These are phyloP conservation scores for Tenthredo livida DNA, from an alignment of 2,888 invertebrate genomes.

Conservation along the genomic window DNA sequence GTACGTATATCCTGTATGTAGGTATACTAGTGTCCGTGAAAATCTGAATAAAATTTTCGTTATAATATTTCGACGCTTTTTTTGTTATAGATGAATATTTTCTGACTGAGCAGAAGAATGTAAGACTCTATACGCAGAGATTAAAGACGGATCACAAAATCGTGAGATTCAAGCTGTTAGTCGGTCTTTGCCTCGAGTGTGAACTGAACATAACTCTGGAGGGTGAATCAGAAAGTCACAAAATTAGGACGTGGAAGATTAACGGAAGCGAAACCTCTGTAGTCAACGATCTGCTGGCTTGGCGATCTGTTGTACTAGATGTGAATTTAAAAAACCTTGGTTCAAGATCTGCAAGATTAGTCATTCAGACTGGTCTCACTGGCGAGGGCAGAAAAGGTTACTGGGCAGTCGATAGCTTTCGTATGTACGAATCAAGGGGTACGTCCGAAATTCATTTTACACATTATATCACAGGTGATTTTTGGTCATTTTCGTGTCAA, in stretches of 20 bases:
- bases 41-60: background rate
- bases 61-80: background rate
- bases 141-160: conserved; percentile 18
- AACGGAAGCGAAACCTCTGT: background rate
- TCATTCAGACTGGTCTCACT: conserved; percentile 54
- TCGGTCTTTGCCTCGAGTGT: conserved; percentile 65
- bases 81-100: conserved; percentile 61
- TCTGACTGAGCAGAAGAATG: conserved; percentile 45
- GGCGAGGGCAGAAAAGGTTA: background rate
- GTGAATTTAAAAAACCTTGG: background rate
- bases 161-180: conserved; percentile 62
- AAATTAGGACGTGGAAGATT: conserved; percentile 10
- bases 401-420: conserved; percentile 65
- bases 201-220: conserved; percentile 56
- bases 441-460: background rate
- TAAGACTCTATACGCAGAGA: conserved; percentile 57
- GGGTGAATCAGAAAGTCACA: background rate
- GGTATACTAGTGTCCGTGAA: no score
- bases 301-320: conserved; percentile 59
- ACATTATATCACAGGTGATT: background rate
- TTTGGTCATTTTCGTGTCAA: background rate
- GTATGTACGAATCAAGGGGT: conserved; percentile 56
- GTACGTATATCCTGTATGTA: no score
- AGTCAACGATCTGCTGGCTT: conserved; percentile 56
- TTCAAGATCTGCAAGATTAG: conserved; percentile 44